Evolutionary conservation across 2,113 vertebrate genomes (phyloP), one percentile per base, ranked within the genome.

Genomic region (Ptilonorhynchus violaceus): DNA sequence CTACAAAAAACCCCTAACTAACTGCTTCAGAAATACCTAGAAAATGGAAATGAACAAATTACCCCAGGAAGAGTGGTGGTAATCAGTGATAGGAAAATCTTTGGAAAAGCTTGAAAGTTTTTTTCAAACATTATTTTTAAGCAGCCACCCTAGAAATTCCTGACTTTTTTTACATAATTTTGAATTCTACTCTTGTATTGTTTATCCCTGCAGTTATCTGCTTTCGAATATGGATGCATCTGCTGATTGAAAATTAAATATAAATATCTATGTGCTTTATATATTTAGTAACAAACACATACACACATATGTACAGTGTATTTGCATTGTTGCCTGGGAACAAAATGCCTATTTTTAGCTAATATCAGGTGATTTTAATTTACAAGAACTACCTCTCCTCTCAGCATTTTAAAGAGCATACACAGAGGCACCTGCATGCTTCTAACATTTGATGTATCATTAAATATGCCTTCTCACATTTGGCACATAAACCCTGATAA

Each of bases 381-480:
- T 79, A 37, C 24, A 31, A 39, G 95, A 88, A 10, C 88, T 64
- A 58, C 64, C 66, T 90, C 0, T 5, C 42, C 50, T 94, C 88
- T 95, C 88, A 92, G 80, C 86, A 91, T 93, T 96, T 95, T 89
- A 94, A 93, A 89, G 56, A 76, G 76, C 50, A 47, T 96, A 89
- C 62, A 82, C 70, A 62, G 94, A 96, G 70, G 93, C 94, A 96
- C 97, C 96, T 85, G 93, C 96, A 77, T 95, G 97, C 90, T 64
- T 87, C 19, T 85, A 96, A 96, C 96, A 88, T 95, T 96, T 97
- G 98, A 98, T 97, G 96, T 98, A 97, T 98, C 98, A 96, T 98
- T 98, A 98, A 98, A 97, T 97, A 97, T 96, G 97, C 97, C 97
- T 98, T 96, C 97, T 97, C 97, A 92, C 97, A 97, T 97, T 98